Conservation (phyloP, 2,797 vertebrate genomes). For the Lepilemur septentrionalis region DNA sequence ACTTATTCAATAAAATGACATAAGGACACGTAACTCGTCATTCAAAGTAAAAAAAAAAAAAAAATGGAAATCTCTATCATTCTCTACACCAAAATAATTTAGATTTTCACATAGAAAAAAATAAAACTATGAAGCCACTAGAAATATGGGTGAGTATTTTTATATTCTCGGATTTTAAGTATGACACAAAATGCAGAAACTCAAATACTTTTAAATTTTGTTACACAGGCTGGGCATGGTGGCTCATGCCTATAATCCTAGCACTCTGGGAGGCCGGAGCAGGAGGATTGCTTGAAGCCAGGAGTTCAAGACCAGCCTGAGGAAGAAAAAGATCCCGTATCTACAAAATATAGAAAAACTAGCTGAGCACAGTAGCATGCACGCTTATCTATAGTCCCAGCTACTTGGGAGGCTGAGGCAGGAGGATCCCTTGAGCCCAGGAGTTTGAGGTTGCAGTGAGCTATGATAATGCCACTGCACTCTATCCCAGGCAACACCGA, state of each 20-base stretch:
- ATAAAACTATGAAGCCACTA: neutral
- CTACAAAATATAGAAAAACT: neutral
- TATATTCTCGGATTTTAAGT: constrained; percentile 8
- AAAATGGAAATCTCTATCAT: neutral
- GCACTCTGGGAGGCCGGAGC: neutral
- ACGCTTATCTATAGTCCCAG: neutral
- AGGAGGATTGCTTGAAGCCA: neutral
- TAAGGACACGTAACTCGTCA: neutral
- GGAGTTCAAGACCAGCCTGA: neutral
- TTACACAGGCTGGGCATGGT: neutral
- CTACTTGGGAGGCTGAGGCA: neutral
- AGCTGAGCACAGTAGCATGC: neutral
- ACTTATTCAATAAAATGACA: neutral
- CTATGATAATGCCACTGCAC: too few species aligned
- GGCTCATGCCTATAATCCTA: neutral
- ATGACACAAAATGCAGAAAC: neutral
- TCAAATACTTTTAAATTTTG: neutral
- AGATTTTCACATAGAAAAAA: neutral
- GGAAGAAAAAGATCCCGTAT: neutral
- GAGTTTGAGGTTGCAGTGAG: neutral
- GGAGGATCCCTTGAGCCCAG: neutral
- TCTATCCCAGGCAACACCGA: too few species aligned
- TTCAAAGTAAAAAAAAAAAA: neutral
- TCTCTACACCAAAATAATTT: neutral
- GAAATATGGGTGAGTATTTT: neutral